Evolutionary conservation across 1,140 invertebrate species (phyloP).

Genomic region (Drosophila busckii): DNA sequence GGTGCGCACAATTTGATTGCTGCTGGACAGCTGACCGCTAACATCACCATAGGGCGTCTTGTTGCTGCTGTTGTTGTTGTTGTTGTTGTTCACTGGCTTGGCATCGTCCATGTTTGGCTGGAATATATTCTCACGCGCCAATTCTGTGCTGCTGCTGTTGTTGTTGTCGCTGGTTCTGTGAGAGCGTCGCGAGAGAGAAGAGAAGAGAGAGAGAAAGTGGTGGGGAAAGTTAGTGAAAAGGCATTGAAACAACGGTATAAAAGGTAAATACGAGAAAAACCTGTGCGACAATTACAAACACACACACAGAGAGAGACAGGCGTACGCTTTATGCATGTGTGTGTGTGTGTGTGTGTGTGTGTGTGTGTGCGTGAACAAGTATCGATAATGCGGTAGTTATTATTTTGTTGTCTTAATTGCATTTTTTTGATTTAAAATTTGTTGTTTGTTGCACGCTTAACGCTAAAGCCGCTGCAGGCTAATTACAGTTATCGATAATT

Average conservation of each 20-base stretch:
- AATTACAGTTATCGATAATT: too few relatives aligned
- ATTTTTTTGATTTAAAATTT: too few relatives aligned
- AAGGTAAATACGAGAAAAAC: slow-evolving; percentile 36
- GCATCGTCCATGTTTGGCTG: slow-evolving; percentile 71
- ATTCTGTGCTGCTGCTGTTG: slow-evolving; percentile 50
- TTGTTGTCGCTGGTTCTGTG: slow-evolving; percentile 56
- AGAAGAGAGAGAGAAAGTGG: slow-evolving; percentile 59
- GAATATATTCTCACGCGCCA: slow-evolving; percentile 76
- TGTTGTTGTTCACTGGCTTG: slow-evolving; percentile 50
- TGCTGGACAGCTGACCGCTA: slow-evolving; percentile 1
- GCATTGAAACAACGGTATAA: slow-evolving; percentile 15
- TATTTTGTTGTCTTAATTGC: too few relatives aligned
- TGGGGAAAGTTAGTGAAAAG: slow-evolving; percentile 48
- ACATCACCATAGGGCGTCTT: slow-evolving; percentile 2
- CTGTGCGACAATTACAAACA: slow-evolving; percentile 23
- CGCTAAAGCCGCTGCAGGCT: too few relatives aligned
- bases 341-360: background rate
- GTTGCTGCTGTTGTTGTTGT: slow-evolving; percentile 22
- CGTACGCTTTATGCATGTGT: background rate
- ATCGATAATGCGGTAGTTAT: too few relatives aligned
- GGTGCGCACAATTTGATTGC: too few relatives aligned
- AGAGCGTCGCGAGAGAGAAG: slow-evolving; percentile 10
- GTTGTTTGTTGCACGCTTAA: too few relatives aligned
- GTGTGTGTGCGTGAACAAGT: background rate
- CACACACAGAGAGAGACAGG: background rate